A percentile compares a stretch with the other conserved stretches of the same genome.
phyloP scores from a whole-genome alignment of 1,140 invertebrate species.

The Caenorhabditis inopinata region DNA sequence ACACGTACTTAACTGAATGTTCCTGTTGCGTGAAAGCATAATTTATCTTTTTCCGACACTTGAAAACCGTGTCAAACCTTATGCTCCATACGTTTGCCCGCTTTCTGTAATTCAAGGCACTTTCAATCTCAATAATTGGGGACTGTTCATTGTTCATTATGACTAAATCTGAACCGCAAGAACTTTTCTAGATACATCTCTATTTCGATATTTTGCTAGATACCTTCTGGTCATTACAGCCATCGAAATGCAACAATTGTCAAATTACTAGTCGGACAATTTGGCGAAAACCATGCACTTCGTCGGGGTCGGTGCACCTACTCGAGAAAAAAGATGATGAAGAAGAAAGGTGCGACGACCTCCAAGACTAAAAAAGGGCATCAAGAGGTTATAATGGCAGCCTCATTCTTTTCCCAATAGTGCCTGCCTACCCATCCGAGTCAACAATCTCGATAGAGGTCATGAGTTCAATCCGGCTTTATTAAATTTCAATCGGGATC shows the following conservation, averaged over 20 bases:
- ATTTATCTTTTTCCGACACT: conserved; percentile 29
- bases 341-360: conserved; percentile 4
- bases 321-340: conserved; percentile 1
- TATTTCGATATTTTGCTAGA: background rate
- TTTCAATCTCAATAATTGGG: background rate
- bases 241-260: conserved; percentile 14
- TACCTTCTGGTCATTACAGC: background rate
- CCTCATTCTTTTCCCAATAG: background rate
- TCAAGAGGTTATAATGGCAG: conserved; percentile 31
- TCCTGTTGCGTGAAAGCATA: conserved; percentile 6
- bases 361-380: conserved; percentile 29
- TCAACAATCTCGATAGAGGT: conserved; percentile 26
- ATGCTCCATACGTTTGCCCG: background rate
- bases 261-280: conserved; percentile 30
- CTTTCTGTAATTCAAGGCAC: background rate
- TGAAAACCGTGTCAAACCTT: background rate
- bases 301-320: conserved; percentile 10
- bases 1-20: conserved; percentile 25
- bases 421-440: conserved; percentile 24
- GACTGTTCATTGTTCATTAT: background rate
- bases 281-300: conserved; percentile 3
- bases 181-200: background rate
- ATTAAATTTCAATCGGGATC: too few relatives aligned
- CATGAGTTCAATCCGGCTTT: too few relatives aligned
- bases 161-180: background rate